phyloP scores from a whole-genome alignment of 1,140 invertebrate species.

The Apis dorsata region DNA sequence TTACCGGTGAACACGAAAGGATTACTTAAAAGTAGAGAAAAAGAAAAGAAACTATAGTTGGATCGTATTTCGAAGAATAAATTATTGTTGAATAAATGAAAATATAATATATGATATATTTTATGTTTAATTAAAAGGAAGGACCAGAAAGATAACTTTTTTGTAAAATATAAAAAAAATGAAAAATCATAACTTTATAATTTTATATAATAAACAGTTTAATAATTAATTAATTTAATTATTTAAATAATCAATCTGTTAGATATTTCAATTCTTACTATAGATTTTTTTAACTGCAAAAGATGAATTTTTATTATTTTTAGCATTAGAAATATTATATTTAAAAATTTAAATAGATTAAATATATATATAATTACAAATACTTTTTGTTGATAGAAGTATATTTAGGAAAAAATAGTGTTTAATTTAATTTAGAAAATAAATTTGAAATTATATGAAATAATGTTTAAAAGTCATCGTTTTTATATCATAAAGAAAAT shows the following conservation, averaged over 20 bases:
- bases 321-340: no score
- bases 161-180: no score
- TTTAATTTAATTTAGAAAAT: background rate
- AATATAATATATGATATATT: background rate
- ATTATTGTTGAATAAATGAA: background rate
- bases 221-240: no score
- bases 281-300: no score
- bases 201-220: no score
- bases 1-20: conserved; percentile 14
- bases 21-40: background rate
- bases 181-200: background rate
- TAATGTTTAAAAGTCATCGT: background rate
- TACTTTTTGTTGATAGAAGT: no score
- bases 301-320: no score
- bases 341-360: no score
- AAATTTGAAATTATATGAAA: background rate
- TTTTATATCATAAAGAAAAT: background rate
- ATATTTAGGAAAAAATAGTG: background rate
- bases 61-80: background rate
- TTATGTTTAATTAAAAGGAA: no score
- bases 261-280: no score
- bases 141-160: background rate
- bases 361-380: no score
- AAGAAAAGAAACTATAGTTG: background rate
- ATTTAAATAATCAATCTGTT: no score